Evolutionary conservation across 2,888 invertebrate genomes (phyloP).

Genomic region (Thelaira solivaga): DNA sequence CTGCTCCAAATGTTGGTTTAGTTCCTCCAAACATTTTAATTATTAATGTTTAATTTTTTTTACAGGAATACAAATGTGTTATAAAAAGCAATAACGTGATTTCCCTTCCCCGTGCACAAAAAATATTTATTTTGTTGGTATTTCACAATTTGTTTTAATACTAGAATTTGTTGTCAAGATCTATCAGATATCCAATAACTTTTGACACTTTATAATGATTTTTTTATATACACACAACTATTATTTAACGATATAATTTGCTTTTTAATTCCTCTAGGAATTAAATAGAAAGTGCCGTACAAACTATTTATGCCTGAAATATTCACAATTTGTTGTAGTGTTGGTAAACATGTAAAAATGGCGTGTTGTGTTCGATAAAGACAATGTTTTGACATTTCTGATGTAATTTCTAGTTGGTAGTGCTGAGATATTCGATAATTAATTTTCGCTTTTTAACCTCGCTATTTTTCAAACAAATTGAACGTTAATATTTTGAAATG

Average conservation of each 20-base stretch:
- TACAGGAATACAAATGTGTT: background rate
- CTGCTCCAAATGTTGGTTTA: constrained; percentile 78
- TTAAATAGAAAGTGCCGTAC: constrained; percentile 9
- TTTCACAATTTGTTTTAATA: constrained; percentile 40
- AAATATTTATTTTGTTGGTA: constrained; percentile 12
- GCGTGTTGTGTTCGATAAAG: constrained; percentile 63
- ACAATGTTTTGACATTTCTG: too few species aligned
- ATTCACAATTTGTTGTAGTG: constrained; percentile 34
- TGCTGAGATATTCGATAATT: too few species aligned
- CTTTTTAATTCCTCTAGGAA: background rate
- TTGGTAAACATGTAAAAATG: constrained; percentile 41
- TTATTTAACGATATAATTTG: background rate
- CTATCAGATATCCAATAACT: background rate
- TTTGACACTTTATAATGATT: too few species aligned
- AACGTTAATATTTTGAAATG: too few species aligned
- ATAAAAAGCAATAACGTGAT: constrained; percentile 32
- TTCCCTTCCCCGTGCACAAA: background rate
- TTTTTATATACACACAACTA: constrained; percentile 13
- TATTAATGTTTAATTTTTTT: background rate
- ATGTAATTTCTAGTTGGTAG: constrained; percentile 66
- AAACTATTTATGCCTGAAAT: background rate
- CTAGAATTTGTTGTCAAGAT: background rate
- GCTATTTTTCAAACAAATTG: too few species aligned
- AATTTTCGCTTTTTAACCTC: too few species aligned
- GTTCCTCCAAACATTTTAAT: constrained; percentile 73